A percentile compares a stretch with the other conserved stretches of the same genome.
Evolutionary conservation across 2,888 invertebrate genomes (phyloP).

Genomic region (Heliconius aoede): DNA sequence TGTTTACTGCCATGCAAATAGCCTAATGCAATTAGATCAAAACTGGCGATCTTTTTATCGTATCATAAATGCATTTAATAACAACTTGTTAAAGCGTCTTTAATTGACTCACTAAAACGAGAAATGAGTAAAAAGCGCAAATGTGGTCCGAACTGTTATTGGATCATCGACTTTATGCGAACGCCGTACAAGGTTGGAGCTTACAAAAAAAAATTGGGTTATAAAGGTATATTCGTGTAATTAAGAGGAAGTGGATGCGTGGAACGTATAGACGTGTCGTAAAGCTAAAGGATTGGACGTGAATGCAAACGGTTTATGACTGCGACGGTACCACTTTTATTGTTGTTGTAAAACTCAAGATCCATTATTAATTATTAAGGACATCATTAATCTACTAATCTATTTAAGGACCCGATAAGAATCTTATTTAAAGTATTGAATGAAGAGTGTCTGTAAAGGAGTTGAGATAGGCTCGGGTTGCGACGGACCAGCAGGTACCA

Average conservation of each 20-base stretch:
- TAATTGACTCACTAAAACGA: conserved; percentile 44
- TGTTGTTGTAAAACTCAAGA: conserved; percentile 83
- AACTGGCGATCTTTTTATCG: conserved; percentile 37
- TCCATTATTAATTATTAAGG: conserved; percentile 84
- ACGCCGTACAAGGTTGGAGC: conserved; percentile 56
- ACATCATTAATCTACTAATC: conserved; percentile 84
- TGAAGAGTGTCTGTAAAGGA: conserved; percentile 83
- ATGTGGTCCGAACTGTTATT: conserved; percentile 48
- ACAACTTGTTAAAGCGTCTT: conserved; percentile 46
- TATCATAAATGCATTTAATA: conserved; percentile 44
- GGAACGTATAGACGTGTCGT: conserved; percentile 80
- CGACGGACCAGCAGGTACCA: conserved; percentile 51
- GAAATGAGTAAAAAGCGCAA: conserved; percentile 38
- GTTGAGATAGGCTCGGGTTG: conserved; percentile 82
- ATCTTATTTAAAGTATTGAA: conserved; percentile 85
- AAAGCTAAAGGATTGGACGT: conserved; percentile 77
- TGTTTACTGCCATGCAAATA: conserved; percentile 16
- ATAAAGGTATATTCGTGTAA: conserved; percentile 73
- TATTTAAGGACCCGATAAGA: conserved; percentile 84
- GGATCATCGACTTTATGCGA: conserved; percentile 56
- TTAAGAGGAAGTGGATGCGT: conserved; percentile 81
- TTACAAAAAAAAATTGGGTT: conserved; percentile 66
- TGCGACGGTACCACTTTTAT: conserved; percentile 78
- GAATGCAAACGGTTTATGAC: conserved; percentile 80
- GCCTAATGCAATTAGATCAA: conserved; percentile 17